Percentiles rank a stretch among this genome's conserved stretches.
phyloP scores from a whole-genome alignment of 2,113 vertebrate species.

The Myiopsitta monachus region DNA sequence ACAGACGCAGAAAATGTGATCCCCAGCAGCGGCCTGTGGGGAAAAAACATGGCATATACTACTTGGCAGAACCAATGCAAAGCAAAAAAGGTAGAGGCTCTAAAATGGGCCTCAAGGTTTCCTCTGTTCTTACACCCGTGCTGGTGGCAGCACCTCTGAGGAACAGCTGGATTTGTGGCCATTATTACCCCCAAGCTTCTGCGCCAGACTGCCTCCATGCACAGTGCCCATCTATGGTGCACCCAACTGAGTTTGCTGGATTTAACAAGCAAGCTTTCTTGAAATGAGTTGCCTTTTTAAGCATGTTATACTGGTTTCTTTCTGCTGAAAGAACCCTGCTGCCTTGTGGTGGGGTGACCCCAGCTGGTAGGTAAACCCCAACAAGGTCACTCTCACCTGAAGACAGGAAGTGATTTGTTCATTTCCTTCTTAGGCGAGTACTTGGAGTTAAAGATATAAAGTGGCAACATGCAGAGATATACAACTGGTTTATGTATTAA shows the following conservation, averaged over 20 bases:
- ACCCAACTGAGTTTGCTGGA: background rate
- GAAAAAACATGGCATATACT: background rate
- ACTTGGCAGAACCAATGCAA: background rate
- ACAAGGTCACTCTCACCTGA: background rate
- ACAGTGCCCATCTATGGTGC: no score
- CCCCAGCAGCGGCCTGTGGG: no score
- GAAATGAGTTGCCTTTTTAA: background rate
- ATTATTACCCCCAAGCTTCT: background rate
- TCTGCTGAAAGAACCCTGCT: background rate
- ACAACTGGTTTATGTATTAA: background rate
- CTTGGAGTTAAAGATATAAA: background rate
- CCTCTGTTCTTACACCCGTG: background rate
- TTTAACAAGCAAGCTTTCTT: background rate
- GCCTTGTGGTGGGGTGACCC: background rate
- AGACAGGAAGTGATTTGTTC: background rate
- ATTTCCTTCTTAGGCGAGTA: background rate
- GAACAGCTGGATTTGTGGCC: background rate
- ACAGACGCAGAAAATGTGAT: background rate
- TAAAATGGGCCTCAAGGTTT: background rate
- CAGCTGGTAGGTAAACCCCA: background rate
- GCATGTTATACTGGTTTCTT: background rate
- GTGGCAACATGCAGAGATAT: fast-evolving
- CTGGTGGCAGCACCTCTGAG: background rate
- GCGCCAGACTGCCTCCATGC: background rate
- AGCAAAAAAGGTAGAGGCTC: background rate